A percentile compares a stretch with the other conserved stretches of the same genome.
Evolutionary conservation across 2,113 vertebrate species (phyloP).

Genomic region (Origma solitaria): DNA sequence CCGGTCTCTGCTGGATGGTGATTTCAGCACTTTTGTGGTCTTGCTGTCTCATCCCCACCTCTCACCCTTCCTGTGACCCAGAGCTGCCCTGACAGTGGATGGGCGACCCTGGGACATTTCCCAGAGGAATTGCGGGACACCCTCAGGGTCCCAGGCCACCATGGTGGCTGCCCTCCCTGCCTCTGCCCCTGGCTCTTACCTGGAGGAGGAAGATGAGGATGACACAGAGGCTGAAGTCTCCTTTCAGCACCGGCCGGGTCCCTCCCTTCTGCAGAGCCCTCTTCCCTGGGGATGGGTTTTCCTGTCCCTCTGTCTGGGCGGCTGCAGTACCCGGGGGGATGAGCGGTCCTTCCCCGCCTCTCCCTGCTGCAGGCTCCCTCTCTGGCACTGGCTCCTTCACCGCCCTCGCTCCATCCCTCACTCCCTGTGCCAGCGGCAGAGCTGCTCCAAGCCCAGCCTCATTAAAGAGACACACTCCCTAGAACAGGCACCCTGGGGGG

Average conservation of each 20-base stretch:
- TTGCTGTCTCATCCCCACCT: background rate
- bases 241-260: background rate
- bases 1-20: background rate
- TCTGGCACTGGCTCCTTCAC: conserved; percentile 52
- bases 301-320: background rate
- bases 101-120: background rate
- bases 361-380: conserved; percentile 55
- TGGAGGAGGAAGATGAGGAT: background rate
- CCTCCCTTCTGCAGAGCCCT: background rate
- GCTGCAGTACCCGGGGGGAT: background rate
- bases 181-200: background rate
- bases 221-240: conserved; percentile 15
- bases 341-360: background rate
- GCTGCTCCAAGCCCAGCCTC: conserved; percentile 65
- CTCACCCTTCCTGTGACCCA: background rate
- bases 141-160: background rate
- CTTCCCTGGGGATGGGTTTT: background rate
- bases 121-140: background rate
- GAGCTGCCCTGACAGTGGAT: rapidly evolving
- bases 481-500: background rate
- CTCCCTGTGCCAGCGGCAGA: conserved; percentile 58
- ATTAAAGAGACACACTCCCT: conserved; percentile 63
- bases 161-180: background rate
- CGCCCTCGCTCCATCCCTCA: conserved; percentile 55
- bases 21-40: conserved; percentile 12